Evolutionary conservation across 2,888 invertebrate species (phyloP).

Genomic region (Agrochola lychnidis): DNA sequence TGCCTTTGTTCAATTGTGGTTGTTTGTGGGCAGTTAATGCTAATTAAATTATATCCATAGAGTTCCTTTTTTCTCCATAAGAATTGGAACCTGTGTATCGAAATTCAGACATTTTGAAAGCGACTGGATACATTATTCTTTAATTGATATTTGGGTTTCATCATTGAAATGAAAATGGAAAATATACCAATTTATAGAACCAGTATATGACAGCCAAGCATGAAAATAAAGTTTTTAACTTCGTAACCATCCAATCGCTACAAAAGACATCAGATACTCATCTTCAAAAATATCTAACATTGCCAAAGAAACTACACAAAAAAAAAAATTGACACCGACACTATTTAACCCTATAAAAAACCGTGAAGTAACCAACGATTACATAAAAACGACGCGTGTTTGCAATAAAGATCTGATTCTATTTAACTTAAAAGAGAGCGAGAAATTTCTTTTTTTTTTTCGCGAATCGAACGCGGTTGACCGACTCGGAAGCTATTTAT

Average conservation of each 20-base stretch:
- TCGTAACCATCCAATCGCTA: too few relatives aligned
- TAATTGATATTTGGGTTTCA: background rate
- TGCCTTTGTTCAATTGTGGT: background rate
- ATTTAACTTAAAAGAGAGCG: conserved; percentile 15
- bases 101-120: background rate
- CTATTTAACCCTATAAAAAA: conserved; percentile 14
- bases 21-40: background rate
- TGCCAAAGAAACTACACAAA: background rate
- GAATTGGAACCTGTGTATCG: background rate
- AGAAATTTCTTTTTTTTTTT: conserved; percentile 61
- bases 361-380: conserved; percentile 39
- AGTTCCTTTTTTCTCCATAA: background rate
- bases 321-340: background rate
- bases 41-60: background rate
- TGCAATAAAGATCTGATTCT: conserved; percentile 41
- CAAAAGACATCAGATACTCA: background rate
- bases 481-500: conserved; percentile 58
- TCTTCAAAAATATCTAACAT: background rate
- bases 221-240: background rate
- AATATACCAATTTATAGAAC: too few relatives aligned
- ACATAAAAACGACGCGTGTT: conserved; percentile 50
- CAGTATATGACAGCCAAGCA: too few relatives aligned
- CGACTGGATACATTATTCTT: background rate
- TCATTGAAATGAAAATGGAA: background rate
- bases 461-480: conserved; percentile 34